Evolutionary conservation across 2,797 vertebrate species (phyloP).

Genomic region (Mormyrus proboscirostris): DNA sequence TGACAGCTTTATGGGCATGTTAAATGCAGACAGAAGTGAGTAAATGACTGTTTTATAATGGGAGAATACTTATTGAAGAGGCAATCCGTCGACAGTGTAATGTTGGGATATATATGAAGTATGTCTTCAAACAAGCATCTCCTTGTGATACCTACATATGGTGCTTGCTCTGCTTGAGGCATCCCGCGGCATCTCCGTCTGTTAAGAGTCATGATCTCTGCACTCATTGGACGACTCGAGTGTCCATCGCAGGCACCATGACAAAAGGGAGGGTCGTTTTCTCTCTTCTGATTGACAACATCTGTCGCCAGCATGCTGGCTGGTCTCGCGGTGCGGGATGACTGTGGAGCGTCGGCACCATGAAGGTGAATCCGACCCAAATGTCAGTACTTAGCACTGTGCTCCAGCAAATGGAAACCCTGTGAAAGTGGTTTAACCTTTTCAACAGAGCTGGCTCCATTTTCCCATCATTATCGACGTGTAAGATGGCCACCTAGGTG

Average conservation of each 20-base stretch:
- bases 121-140: not conserved
- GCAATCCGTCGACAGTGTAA: not conserved
- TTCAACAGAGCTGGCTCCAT: not conserved
- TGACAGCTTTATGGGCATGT: not conserved
- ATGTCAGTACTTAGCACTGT: not conserved
- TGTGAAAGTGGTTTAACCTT: not conserved
- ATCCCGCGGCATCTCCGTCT: not conserved
- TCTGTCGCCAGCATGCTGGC: not conserved
- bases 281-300: conserved; percentile 2
- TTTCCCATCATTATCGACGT: not conserved
- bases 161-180: not conserved
- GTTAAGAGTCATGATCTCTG: not conserved
- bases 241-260: not conserved
- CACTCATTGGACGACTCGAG: not conserved
- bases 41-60: not conserved
- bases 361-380: not conserved
- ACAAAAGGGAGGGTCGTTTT: not conserved
- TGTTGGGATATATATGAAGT: not conserved
- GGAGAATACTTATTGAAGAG: not conserved
- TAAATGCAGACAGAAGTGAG: not conserved
- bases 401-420: not conserved
- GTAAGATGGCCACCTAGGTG: not conserved
- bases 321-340: not conserved
- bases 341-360: not conserved
- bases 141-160: not conserved